phyloP scores from a whole-genome alignment of 2,888 invertebrate species.

The Eupithecia inturbata region DNA sequence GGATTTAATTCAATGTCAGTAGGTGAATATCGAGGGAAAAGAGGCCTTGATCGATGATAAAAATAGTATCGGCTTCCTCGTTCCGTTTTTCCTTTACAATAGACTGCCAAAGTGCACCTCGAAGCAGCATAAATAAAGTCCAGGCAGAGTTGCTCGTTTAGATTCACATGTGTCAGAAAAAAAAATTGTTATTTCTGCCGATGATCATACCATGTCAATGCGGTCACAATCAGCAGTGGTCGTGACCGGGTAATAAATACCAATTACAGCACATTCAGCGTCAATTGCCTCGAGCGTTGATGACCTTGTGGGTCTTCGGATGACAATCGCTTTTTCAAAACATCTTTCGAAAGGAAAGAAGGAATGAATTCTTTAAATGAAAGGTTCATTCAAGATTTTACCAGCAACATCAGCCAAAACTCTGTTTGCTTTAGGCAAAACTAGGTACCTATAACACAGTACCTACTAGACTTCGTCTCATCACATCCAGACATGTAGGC shows the following conservation, averaged over 20 bases:
- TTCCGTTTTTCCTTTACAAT: too few relatives aligned
- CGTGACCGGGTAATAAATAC: constrained; percentile 59
- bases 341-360: background rate
- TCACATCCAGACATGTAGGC: background rate
- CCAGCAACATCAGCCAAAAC: background rate
- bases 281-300: constrained; percentile 43
- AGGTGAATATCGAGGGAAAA: too few relatives aligned
- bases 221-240: constrained; percentile 25
- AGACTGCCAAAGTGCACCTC: too few relatives aligned
- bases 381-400: background rate
- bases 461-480: too few relatives aligned
- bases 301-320: background rate
- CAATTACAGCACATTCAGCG: constrained; percentile 51
- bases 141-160: background rate
- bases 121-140: background rate
- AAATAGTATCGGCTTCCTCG: too few relatives aligned
- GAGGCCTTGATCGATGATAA: too few relatives aligned
- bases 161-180: too few relatives aligned
- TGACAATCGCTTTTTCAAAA: background rate
- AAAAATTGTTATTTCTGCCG: constrained; percentile 1
- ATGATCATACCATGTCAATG: constrained; percentile 7
- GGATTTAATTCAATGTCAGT: too few relatives aligned
- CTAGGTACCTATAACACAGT: too few relatives aligned
- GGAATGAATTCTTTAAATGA: background rate
- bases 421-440: background rate